Base-by-base conservation (phyloP, 2,888 invertebrate genomes). In the Cyaniris semiargus region DNA sequence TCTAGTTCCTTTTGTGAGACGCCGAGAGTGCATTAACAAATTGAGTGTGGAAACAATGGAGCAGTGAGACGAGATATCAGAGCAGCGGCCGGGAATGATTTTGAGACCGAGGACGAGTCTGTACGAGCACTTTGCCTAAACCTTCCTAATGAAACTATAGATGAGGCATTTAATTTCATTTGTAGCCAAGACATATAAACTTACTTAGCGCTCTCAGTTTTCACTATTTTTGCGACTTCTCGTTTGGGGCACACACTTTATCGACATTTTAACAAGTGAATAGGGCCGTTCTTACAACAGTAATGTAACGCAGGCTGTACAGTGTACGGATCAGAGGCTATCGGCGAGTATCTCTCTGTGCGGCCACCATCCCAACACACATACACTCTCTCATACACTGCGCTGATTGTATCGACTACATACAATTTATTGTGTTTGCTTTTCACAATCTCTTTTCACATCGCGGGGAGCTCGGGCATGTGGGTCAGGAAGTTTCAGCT, bases 21-120 rank as follows among this genome's bases (percentile, higher is more conserved):
- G 15, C 60, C 8, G 23, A 10, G 66, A 66, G 66, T 31, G 27
- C 66, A 66, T 66, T 66, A 66, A 72, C 72, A 72, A 72, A 72
- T 72, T 72, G 72, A 44, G 21, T 72, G 72, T 44, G 44, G 38
- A 72, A 72, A 72, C 72, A 72, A 72, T 44, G 44, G 72, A 21
- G 44, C 72, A 72, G 8, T 10, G 38, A 23, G 72, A 72, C 66
- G 15, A 66, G 27, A 66, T 66, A 27, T 5, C 66, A 31, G 27
- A 15, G 66, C 27, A 27, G 3, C 27, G 66, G 10, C 15, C 66
- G 21, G 27, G 27, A 66, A 4, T 66, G 15, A 31, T 66, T 66
- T 15, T 31, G 27, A 66, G 15, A 15, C 3, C 27, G 27, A 66
- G 27, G 27, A 27, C 13, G 27, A 18, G 66, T 27, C 27, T 18